Evolutionary conservation across 2,888 invertebrate species (phyloP).

Genomic region (Ormia ochracea): DNA sequence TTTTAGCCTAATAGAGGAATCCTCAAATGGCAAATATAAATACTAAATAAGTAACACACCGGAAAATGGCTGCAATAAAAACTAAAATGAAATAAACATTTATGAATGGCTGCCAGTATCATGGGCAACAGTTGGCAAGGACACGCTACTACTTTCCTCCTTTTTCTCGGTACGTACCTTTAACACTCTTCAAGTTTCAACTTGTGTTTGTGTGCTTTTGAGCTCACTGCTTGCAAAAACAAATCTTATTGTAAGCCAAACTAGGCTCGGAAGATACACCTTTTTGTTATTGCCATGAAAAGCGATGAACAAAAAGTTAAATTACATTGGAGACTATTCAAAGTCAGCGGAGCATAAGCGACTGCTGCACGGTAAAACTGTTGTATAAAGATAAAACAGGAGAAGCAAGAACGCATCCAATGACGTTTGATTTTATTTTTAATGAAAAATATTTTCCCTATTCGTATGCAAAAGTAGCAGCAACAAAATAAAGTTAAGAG

Average conservation of each 20-base stretch:
- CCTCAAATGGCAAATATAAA: neutral
- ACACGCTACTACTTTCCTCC: neutral
- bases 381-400: neutral
- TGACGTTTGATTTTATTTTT: neutral
- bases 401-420: neutral
- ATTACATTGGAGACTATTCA: slow-evolving; percentile 27
- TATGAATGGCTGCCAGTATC: neutral
- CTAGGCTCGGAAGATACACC: neutral
- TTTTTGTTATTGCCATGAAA: neutral
- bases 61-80: neutral
- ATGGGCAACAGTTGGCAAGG: slow-evolving; percentile 34
- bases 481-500: neutral
- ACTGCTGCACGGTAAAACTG: neutral
- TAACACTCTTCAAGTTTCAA: neutral
- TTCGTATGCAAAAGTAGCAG: neutral
- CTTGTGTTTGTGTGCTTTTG: neutral
- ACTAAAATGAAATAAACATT: neutral
- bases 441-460: neutral
- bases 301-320: slow-evolving; percentile 1
- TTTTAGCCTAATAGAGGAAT: neutral
- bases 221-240: neutral
- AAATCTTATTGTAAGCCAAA: slow-evolving; percentile 6
- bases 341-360: slow-evolving; percentile 20
- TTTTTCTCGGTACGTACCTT: too few species aligned
- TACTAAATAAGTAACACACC: neutral